Evolutionary conservation across 2,888 invertebrate genomes (phyloP).

Genomic region (Lepidocyrtoides sp.): DNA sequence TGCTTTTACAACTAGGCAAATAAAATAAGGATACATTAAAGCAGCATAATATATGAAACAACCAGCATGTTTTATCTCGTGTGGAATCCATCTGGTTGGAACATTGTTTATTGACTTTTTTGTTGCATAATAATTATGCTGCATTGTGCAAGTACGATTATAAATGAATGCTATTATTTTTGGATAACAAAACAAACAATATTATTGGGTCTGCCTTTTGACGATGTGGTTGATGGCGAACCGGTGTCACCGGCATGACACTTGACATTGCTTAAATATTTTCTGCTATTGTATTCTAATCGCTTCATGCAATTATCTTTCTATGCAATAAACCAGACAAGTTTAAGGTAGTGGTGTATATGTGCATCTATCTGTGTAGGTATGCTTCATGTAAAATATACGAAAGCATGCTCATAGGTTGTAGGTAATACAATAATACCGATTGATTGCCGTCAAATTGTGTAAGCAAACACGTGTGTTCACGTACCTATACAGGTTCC

Average conservation of each 20-base stretch:
- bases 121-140: not conserved
- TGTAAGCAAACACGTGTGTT: not conserved
- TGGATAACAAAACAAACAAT: not conserved
- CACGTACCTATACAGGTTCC: not conserved
- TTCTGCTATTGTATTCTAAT: conserved; percentile 5
- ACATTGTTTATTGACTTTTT: not conserved
- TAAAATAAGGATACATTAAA: not conserved
- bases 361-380: no score
- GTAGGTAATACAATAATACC: no score
- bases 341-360: no score
- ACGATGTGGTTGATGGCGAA: not conserved
- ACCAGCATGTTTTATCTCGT: not conserved
- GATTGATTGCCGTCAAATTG: not conserved
- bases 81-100: not conserved
- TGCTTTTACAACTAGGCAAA: not conserved
- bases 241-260: conserved; percentile 13
- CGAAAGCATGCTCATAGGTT: no score
- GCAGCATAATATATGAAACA: no score
- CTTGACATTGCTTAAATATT: not conserved
- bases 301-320: not conserved
- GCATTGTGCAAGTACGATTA: not conserved
- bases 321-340: not conserved
- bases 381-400: no score
- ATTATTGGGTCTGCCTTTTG: not conserved
- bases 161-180: not conserved